A percentile compares a stretch with the other conserved stretches of the same genome.
Evolutionary conservation across 1,140 invertebrate genomes (phyloP).

Genomic region (Drosophila miranda): DNA sequence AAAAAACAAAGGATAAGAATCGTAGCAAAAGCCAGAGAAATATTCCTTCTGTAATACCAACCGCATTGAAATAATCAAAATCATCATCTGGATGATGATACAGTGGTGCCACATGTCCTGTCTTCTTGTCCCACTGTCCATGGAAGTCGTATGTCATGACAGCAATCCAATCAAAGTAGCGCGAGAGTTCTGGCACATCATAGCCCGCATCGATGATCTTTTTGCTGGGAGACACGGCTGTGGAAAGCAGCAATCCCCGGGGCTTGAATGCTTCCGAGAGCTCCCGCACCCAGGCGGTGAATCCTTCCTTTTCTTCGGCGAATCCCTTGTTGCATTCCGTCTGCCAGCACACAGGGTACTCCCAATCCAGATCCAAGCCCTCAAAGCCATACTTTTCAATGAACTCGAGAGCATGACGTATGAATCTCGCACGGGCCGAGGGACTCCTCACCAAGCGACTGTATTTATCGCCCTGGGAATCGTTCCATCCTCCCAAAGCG

Average conservation of each 20-base stretch:
- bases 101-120: slow-evolving; percentile 93
- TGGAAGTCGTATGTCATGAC: slow-evolving; percentile 96
- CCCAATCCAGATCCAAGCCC: slow-evolving; percentile 95
- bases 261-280: slow-evolving; percentile 89
- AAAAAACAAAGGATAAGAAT: slow-evolving; percentile 51
- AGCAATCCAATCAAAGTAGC: slow-evolving; percentile 92
- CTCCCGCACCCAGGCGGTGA: slow-evolving; percentile 88
- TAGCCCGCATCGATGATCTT: slow-evolving; percentile 93
- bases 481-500: slow-evolving; percentile 95
- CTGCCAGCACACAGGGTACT: slow-evolving; percentile 88
- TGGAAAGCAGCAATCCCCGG: slow-evolving; percentile 89
- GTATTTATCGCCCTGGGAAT: slow-evolving; percentile 93
- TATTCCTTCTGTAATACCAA: slow-evolving; percentile 70
- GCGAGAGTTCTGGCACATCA: slow-evolving; percentile 88
- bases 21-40: not conserved
- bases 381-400: slow-evolving; percentile 93
- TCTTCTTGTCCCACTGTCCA: slow-evolving; percentile 95
- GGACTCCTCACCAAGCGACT: slow-evolving; percentile 91
- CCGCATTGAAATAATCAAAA: slow-evolving; percentile 87
- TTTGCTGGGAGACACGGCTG: slow-evolving; percentile 94
- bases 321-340: slow-evolving; percentile 93
- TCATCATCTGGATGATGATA: slow-evolving; percentile 91
- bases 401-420: slow-evolving; percentile 89
- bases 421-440: slow-evolving; percentile 87
- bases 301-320: slow-evolving; percentile 90